Conservation (phyloP, 2,888 invertebrate species). For the Melangyna quadrimaculata region DNA sequence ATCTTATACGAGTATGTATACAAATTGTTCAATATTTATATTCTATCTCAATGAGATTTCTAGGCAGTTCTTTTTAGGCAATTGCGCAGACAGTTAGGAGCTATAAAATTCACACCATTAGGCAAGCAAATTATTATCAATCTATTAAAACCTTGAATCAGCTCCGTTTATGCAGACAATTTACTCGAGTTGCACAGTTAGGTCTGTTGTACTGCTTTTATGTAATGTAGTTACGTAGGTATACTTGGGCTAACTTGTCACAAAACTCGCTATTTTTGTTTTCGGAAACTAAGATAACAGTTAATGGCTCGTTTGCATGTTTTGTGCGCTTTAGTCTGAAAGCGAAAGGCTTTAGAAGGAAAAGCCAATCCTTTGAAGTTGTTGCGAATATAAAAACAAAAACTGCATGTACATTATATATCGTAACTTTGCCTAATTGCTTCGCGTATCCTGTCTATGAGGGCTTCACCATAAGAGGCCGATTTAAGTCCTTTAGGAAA, state of each 20-base stretch:
- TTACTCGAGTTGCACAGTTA: conserved; percentile 30
- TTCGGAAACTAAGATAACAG: neutral
- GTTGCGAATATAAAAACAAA: conserved; percentile 13
- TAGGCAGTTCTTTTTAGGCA: neutral
- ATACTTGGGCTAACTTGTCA: conserved; percentile 27
- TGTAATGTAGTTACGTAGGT: neutral
- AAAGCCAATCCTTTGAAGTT: neutral
- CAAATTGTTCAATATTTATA: conserved; percentile 11
- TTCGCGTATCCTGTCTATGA: neutral
- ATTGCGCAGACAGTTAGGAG: neutral
- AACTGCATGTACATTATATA: conserved; percentile 47
- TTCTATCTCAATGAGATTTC: neutral
- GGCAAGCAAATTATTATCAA: conserved; percentile 55
- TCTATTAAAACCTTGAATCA: conserved; percentile 56
- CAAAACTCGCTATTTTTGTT: neutral
- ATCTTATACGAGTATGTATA: neutral
- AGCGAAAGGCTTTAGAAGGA: neutral
- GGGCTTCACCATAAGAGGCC: neutral
- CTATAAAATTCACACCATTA: conserved; percentile 39
- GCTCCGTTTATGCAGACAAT: conserved; percentile 48
- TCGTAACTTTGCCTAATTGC: conserved; percentile 54
- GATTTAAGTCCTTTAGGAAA: conserved; percentile 24
- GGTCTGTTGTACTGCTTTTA: neutral
- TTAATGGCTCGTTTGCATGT: conserved; percentile 59
- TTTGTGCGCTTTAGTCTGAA: conserved; percentile 11